Evolutionary conservation across 2,888 invertebrate genomes (phyloP).

Genomic region (Sclerodermus sp.): DNA sequence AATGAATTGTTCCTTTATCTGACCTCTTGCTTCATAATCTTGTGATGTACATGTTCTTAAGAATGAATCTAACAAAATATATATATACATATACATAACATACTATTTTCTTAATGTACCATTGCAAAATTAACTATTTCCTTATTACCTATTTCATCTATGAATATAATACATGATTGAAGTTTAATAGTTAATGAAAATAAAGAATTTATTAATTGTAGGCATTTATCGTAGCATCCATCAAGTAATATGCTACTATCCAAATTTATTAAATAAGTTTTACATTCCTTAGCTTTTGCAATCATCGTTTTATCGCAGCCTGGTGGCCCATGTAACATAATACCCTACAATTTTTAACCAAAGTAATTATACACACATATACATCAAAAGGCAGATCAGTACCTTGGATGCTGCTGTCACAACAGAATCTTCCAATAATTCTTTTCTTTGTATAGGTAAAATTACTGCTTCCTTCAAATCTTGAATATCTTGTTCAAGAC

Average conservation of each 20-base stretch:
- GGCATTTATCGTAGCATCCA: conserved; percentile 99
- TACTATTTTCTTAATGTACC: background rate
- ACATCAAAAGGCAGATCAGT: too few species aligned
- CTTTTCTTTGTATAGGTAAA: conserved; percentile 83
- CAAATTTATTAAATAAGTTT: conserved; percentile 91
- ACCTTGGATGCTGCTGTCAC: conserved; percentile 89
- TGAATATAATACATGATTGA: conserved; percentile 88
- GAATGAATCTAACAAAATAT: conserved; percentile 76
- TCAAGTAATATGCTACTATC: conserved; percentile 94
- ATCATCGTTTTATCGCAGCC: conserved; percentile 97
- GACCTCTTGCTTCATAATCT: conserved; percentile 98
- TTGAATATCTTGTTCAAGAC: conserved; percentile 81
- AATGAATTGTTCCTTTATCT: conserved; percentile 99
- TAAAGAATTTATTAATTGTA: conserved; percentile 94
- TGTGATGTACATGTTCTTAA: conserved; percentile 83
- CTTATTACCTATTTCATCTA: conserved; percentile 88
- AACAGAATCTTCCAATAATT: conserved; percentile 79
- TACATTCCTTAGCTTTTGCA: conserved; percentile 93
- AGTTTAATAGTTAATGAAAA: conserved; percentile 92
- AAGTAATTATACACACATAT: conserved; percentile 8
- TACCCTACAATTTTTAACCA: conserved; percentile 62
- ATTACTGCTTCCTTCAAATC: conserved; percentile 94
- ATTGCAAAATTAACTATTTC: too few species aligned
- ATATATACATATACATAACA: conserved; percentile 3
- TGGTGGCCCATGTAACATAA: conserved; percentile 92